A percentile compares a stretch with the other conserved stretches of the same genome.
phyloP scores from a whole-genome alignment of 2,888 invertebrate genomes.

The Globia sparganii region DNA sequence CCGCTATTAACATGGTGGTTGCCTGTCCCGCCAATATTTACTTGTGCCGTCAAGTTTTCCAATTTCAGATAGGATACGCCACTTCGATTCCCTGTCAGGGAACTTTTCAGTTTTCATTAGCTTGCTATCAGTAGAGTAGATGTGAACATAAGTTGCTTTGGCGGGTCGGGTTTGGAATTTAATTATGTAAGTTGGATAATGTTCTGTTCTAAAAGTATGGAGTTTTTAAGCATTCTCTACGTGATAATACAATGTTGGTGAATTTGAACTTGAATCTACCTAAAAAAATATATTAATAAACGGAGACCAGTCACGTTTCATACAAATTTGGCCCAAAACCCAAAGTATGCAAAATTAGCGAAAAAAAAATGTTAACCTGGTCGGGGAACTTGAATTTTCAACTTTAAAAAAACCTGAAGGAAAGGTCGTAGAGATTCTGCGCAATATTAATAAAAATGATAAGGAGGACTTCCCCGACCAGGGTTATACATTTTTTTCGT shows the following conservation, averaged over 20 bases:
- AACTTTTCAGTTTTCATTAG: conserved; percentile 46
- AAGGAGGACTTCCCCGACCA: no score
- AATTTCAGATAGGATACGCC: conserved; percentile 25
- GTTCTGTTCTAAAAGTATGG: not conserved
- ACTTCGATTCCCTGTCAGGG: conserved; percentile 24
- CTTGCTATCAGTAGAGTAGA: not conserved
- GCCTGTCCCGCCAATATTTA: not conserved
- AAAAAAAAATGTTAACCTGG: no score
- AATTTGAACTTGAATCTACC: no score
- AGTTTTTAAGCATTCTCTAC: not conserved
- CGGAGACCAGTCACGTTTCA: no score
- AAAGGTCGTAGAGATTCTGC: no score
- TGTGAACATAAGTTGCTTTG: not conserved
- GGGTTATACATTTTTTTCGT: no score
- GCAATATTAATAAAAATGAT: no score
- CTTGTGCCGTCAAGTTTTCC: conserved; percentile 28
- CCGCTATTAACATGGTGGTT: not conserved
- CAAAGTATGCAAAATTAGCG: no score
- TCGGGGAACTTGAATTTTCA: no score
- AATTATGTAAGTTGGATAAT: not conserved
- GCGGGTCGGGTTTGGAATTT: not conserved
- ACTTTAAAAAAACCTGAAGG: no score
- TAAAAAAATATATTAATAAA: no score
- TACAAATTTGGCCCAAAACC: no score
- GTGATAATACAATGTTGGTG: not conserved